Evolutionary conservation across 2,888 invertebrate genomes (phyloP), one percentile per base, ranked within the genome.

Genomic region (Bombylius discolor): DNA sequence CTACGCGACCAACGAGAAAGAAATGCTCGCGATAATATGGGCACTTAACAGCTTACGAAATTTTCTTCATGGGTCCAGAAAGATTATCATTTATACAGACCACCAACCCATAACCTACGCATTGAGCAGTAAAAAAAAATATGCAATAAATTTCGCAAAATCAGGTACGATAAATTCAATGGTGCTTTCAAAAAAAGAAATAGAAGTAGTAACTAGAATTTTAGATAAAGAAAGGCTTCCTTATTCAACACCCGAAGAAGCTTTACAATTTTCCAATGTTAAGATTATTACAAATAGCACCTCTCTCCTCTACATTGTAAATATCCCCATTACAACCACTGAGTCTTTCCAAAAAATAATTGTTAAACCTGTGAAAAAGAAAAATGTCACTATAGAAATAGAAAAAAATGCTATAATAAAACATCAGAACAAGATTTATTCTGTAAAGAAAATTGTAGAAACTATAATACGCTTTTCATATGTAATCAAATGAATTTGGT

Each of bases 241-340:
- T 4, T 61, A 53, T 54, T 48, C 58, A 9, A 62, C 60, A 39
- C 36, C 58, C 50, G 61, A 62, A 49, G 61, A 64, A 50, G 58
- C 60, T 14, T 51, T 63, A 39, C 60, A 63, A 55, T 62, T 62
- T 55, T 52, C 58, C 9, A 57, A 62, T 45, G 52, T 61, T 11
- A 62, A 59, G 59, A 58, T 63, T 36, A 58, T 59, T 12, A 58
- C 58, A 13, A 58, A 60, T 52, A 51, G 55, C 32, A 34, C 49
- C 13, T 39, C 55, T 39, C 49, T 62, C 47, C 52, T 62, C 32
- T 62, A 61, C 51, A 58, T 63, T 52, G 49, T 62, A 44, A 56
- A 59, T 55, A 60, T 62, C 49, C 59, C 60, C 46, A 56, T 56
- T 32, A 58, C 56, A 49, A 59, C 54, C 6, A 46, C 48, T 45